Evolutionary conservation across 2,888 invertebrate genomes (phyloP).

Genomic region (Clusia tigrina): DNA sequence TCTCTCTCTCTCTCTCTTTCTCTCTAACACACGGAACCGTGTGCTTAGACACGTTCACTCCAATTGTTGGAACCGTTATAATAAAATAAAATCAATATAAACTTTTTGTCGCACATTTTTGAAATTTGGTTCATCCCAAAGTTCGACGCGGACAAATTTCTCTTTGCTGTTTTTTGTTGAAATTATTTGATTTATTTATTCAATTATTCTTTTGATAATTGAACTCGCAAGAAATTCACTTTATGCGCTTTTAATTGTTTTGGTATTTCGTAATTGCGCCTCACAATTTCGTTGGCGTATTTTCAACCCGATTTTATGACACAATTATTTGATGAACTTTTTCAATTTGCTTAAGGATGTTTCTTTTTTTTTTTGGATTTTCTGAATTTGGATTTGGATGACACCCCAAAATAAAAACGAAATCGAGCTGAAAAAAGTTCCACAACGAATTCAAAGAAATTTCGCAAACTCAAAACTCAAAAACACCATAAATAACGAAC

Average conservation of each 20-base stretch:
- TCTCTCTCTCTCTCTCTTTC: conserved; percentile 9
- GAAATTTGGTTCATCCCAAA: conserved; percentile 36
- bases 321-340: no score
- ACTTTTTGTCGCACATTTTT: conserved; percentile 62
- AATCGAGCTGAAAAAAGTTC: conserved; percentile 1
- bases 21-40: no score
- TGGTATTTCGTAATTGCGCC: no score
- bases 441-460: conserved; percentile 14
- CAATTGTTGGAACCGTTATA: conserved; percentile 65
- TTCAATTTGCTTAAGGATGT: no score
- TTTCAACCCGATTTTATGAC: no score
- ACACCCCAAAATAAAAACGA: conserved; percentile 15
- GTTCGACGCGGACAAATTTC: not conserved
- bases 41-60: conserved; percentile 60
- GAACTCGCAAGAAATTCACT: not conserved
- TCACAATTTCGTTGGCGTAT: no score
- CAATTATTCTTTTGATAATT: not conserved
- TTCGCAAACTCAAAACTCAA: conserved; percentile 6
- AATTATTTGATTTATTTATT: not conserved
- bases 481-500: conserved; percentile 14
- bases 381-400: no score
- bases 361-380: no score
- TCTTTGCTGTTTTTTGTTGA: not conserved
- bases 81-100: conserved; percentile 65
- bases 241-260: not conserved